These are phyloP conservation scores for Fundulus diaphanus DNA, from an alignment of 2,797 vertebrate species.

Conservation along the genomic window DNA sequence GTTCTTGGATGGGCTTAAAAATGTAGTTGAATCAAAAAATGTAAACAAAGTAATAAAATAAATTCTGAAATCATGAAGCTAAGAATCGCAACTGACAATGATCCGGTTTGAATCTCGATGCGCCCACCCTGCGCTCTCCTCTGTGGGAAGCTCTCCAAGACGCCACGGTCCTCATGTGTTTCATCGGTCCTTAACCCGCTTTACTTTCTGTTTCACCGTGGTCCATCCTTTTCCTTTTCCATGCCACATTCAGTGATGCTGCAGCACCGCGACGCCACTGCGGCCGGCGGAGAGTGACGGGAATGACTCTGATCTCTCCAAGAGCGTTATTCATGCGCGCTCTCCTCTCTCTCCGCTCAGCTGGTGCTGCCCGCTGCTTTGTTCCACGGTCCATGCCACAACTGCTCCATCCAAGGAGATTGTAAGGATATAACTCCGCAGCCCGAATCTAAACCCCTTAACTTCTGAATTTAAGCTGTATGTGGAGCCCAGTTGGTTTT, in stretches of 20 bases:
- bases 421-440: conserved; percentile 8
- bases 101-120: conserved; percentile 56
- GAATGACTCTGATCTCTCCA: conserved; percentile 56
- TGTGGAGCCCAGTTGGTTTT: background rate
- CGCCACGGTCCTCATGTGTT: conserved; percentile 42
- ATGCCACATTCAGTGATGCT: conserved; percentile 23
- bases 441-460: background rate
- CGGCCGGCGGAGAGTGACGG: conserved; percentile 42
- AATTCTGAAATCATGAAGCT: conserved; percentile 1
- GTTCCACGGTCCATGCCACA: conserved; percentile 57
- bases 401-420: conserved; percentile 52
- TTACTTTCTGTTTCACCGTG: conserved; percentile 6
- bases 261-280: conserved; percentile 26
- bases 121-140: conserved; percentile 52
- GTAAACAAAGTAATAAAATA: background rate
- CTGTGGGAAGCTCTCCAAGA: conserved; percentile 38
- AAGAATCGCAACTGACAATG: conserved; percentile 17
- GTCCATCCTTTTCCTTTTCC: conserved; percentile 17
- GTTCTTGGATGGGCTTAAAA: conserved; percentile 4
- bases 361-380: conserved; percentile 54
- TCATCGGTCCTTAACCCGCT: conserved; percentile 19
- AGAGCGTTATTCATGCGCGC: conserved; percentile 42
- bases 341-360: conserved; percentile 68
- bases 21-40: conserved; percentile 11
- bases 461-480: background rate